These are phyloP conservation scores for Microctenopoma lineatum DNA, from an alignment of 2,797 vertebrate species.

Conservation along the genomic window DNA sequence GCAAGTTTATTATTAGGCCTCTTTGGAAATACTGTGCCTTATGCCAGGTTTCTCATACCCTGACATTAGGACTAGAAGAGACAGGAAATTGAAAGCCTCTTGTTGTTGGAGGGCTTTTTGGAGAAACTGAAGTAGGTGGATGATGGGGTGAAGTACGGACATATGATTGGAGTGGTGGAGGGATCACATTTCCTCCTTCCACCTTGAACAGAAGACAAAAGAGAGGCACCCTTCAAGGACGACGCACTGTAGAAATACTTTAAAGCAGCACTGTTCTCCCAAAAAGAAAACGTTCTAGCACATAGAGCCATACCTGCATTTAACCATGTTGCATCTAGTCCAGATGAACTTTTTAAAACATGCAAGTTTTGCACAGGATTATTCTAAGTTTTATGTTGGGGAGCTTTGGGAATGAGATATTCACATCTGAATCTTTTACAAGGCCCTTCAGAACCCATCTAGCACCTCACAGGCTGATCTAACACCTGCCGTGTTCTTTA, in stretches of 20 bases:
- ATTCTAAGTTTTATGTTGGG: not conserved
- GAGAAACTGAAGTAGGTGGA: constrained; percentile 45
- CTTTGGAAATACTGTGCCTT: constrained; percentile 58
- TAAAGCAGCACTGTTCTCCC: constrained; percentile 1
- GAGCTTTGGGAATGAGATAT: constrained; percentile 12
- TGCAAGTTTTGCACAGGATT: not conserved
- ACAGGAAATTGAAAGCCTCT: constrained; percentile 64
- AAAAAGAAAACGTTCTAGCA: not conserved
- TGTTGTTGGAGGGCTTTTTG: constrained; percentile 62
- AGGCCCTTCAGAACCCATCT: constrained; percentile 19
- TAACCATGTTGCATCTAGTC: no score
- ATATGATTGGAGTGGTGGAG: constrained; percentile 33
- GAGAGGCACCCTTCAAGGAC: constrained; percentile 46
- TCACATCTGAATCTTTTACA: constrained; percentile 20
- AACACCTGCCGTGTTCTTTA: constrained; percentile 48
- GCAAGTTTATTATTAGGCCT: constrained; percentile 65
- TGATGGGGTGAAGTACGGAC: constrained; percentile 45
- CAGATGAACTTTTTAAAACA: not conserved
- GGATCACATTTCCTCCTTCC: constrained; percentile 49
- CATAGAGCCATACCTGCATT: not conserved
- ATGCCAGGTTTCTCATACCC: constrained; percentile 44
- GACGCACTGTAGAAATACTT: constrained; percentile 27
- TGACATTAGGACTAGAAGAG: constrained; percentile 26
- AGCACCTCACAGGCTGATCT: constrained; percentile 37
- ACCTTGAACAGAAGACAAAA: constrained; percentile 4